Base-by-base conservation (phyloP, 2,113 vertebrate species). In the Uria lomvia region DNA sequence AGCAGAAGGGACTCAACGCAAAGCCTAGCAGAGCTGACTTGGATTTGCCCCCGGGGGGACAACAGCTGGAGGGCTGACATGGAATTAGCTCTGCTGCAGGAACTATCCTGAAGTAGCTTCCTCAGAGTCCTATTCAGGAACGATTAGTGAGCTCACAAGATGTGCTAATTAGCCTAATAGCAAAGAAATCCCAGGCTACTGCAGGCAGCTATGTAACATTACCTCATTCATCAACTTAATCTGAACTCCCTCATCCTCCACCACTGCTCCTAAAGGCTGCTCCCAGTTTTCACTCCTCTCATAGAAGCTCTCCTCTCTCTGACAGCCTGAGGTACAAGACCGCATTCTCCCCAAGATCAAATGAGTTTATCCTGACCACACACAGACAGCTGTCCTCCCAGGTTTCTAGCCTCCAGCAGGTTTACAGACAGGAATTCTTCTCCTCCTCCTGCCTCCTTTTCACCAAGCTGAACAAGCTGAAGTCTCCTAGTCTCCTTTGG, bases 101-200 rank as follows among this genome's bases (percentile, higher is more conserved):
- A 96, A 82, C 86, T 82, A 62, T 91, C 72, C 89, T 65, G 62
- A 53, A 94, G 77, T 6, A 91, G 88, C 76, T 92, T 75, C 95
- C 94, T 94, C 79, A 21, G 91, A 94, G 94, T 45, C 83, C 91
- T 94, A 93, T 94, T 95, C 79, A 91, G 79, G 94, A 94, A 89
- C n/a, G 45, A 97, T 97, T 96, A 94, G 72, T n/a, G 80, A 91
- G 76, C 95, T 97, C 92, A 94, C 80, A 94, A 94, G 92, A 96
- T 79, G 86, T 53, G 66, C 89, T 92, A 95, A 97, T 95, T 95
- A 95, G 77, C 93, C 90, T 53, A 90, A 95, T 45, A 94, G 90
- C 81, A 79, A 90, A 96, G 93, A 95, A 95, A 96, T 84, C 66
- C 71, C 15, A 21, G 81, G 84, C 92, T 94, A 90, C 77, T 72